Evolutionary conservation across 2,797 vertebrate genomes (phyloP), one percentile per base, ranked within the genome.

Genomic region (Antrozous pallidus): DNA sequence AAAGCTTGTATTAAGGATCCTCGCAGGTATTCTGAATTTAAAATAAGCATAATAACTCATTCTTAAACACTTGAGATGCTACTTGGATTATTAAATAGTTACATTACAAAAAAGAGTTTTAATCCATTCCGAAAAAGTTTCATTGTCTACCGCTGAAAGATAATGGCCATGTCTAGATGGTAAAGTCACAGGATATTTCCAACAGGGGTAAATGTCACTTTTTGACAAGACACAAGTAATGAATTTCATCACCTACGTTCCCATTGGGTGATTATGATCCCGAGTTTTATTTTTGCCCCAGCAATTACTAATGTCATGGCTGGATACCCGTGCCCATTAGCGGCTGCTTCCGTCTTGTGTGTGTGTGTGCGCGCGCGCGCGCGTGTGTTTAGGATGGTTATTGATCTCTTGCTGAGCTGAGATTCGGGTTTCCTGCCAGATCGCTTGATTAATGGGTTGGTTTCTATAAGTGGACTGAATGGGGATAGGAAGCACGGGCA

Each of bases 381-480:
- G 31, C 36, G 12, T 26, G 6, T 75, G 9, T 98, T 98, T 97
- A 98, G 98, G 98, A 98, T 98, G 98, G 98, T 98, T 99, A 99
- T 99, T 99, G 99, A 99, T 99, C 99, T 99, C 99, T 98, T 98
- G 98, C 99, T 99, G 99, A 99, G 99, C 98, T 98, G 98, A 99
- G 99, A 99, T 98, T 99, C 98, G 98, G 98, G 98, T 98, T 99
- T 99, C 98, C 98, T 99, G 99, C 99, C 99, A 99, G 99, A 98
- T 98, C 98, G 98, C 98, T 99, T 99, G 99, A 99, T 99, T 99
- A 99, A 99, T 99, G 99, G 99, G 98, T 98, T 99, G 99, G 98
- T 99, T 99, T 99, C 99, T 98, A 98, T 98, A 98, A 99, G 99
- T 98, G 99, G 99, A 99, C 99, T 99, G 99, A 99, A 99, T 99